Conservation (phyloP, 1,140 invertebrate genomes). For the Eueides isabella region DNA sequence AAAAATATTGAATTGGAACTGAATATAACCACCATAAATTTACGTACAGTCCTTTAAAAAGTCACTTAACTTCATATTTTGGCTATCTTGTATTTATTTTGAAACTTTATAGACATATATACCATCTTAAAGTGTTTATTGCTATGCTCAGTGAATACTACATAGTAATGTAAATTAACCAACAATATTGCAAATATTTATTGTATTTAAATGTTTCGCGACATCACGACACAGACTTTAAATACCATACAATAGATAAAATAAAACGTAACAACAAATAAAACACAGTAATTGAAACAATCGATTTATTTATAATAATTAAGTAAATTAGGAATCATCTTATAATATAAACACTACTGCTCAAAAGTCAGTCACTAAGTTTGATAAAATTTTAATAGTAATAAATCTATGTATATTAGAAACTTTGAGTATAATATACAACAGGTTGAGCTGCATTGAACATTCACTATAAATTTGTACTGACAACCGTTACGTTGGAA, state of each 20-base stretch:
- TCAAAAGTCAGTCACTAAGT: slow-evolving; percentile 50
- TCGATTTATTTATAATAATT: slow-evolving; percentile 68
- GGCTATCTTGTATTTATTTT: neutral
- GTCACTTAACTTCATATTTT: no score
- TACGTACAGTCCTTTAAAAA: no score
- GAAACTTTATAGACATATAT: neutral
- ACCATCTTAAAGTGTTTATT: neutral
- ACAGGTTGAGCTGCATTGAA: slow-evolving; percentile 28
- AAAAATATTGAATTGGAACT: no score
- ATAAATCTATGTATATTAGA: slow-evolving; percentile 22
- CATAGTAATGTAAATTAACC: neutral
- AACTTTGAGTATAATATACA: slow-evolving; percentile 32
- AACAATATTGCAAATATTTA: neutral
- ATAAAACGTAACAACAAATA: slow-evolving; percentile 20
- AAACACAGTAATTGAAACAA: slow-evolving; percentile 54
- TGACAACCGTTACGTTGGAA: slow-evolving; percentile 28
- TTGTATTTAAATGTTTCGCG: neutral
- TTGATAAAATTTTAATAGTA: slow-evolving; percentile 30
- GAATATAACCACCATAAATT: no score
- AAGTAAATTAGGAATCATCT: slow-evolving; percentile 59
- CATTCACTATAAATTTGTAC: slow-evolving; percentile 37
- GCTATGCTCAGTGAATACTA: neutral
- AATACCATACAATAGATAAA: slow-evolving; percentile 1
- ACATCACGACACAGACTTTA: neutral
- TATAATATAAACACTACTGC: slow-evolving; percentile 56